Conservation (phyloP, 1,140 invertebrate genomes). For the Polyergus mexicanus region DNA sequence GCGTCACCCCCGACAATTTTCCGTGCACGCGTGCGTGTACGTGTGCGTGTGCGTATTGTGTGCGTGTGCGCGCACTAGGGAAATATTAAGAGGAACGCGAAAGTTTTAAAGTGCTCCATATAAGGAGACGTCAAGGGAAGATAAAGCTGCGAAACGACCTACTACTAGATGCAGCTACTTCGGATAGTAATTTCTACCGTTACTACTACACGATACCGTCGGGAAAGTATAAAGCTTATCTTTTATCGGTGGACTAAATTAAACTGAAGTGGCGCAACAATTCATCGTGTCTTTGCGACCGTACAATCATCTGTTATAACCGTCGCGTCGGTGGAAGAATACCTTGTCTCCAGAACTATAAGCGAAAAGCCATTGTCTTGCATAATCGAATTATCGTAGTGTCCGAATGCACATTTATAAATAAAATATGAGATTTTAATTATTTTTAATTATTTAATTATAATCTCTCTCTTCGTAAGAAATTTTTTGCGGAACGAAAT, state of each 20-base stretch:
- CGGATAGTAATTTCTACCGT: conserved; percentile 37
- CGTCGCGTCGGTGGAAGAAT: conserved; percentile 6
- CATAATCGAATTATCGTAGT: background rate
- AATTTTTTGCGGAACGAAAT: background rate
- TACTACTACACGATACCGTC: conserved; percentile 27
- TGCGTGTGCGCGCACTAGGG: background rate
- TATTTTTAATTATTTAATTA: background rate
- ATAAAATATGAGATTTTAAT: background rate
- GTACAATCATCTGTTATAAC: conserved; percentile 35
- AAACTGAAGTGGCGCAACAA: conserved; percentile 43
- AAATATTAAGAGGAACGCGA: conserved; percentile 50
- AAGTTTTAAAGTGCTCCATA: conserved; percentile 41
- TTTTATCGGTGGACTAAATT: conserved; percentile 49
- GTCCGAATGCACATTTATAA: background rate
- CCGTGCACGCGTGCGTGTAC: background rate
- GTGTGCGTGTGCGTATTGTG: no score
- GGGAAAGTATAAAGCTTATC: conserved; percentile 43
- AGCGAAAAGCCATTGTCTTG: background rate
- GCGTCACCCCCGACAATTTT: conserved; percentile 22
- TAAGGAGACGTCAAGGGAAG: conserved; percentile 32
- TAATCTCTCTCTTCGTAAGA: background rate
- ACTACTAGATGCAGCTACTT: conserved; percentile 32
- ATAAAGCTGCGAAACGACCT: conserved; percentile 50
- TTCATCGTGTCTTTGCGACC: conserved; percentile 25
- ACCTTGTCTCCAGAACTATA: background rate